phyloP scores from a whole-genome alignment of 2,797 vertebrate species.

The Cynodonichthys magdalenae region DNA sequence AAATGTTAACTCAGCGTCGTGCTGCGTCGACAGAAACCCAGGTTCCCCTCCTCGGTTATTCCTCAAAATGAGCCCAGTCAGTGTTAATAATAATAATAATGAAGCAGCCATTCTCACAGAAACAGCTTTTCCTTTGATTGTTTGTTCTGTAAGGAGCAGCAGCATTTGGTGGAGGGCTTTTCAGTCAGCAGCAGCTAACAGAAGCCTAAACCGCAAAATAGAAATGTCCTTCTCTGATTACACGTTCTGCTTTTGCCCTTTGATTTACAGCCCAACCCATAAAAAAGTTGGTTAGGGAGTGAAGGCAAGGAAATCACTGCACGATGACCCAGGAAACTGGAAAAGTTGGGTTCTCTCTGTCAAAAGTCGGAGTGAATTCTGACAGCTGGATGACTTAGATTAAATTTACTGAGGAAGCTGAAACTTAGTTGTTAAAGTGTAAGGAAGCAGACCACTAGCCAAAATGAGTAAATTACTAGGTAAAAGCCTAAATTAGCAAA shows the following conservation, averaged over 20 bases:
- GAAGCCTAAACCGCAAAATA: constrained; percentile 50
- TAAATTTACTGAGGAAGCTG: too few relatives aligned
- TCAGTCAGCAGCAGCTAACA: constrained; percentile 18
- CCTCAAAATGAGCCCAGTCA: constrained; percentile 31
- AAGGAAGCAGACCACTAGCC: too few relatives aligned
- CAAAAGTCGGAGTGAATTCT: too few relatives aligned
- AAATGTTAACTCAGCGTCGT: constrained; percentile 65
- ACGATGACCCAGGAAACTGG: too few relatives aligned
- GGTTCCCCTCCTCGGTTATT: constrained; percentile 9
- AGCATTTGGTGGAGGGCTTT: background rate
- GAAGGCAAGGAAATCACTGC: background rate
- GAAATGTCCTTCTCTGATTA: constrained; percentile 46
- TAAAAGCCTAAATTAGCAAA: too few relatives aligned
- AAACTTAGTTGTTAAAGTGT: too few relatives aligned
- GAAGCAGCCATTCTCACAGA: constrained; percentile 38
- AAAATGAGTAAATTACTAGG: too few relatives aligned
- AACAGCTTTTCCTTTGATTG: background rate
- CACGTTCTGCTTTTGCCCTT: constrained; percentile 45
- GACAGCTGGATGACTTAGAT: too few relatives aligned
- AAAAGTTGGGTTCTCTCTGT: too few relatives aligned
- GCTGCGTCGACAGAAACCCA: constrained; percentile 75
- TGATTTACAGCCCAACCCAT: constrained; percentile 49
- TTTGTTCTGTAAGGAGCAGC: too few relatives aligned
- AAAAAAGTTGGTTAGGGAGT: constrained; percentile 23
- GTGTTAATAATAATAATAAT: constrained; percentile 14